Evolutionary conservation across 2,888 invertebrate genomes (phyloP), one percentile per base, ranked within the genome.

Genomic region (Nephrotoma flavescens): DNA sequence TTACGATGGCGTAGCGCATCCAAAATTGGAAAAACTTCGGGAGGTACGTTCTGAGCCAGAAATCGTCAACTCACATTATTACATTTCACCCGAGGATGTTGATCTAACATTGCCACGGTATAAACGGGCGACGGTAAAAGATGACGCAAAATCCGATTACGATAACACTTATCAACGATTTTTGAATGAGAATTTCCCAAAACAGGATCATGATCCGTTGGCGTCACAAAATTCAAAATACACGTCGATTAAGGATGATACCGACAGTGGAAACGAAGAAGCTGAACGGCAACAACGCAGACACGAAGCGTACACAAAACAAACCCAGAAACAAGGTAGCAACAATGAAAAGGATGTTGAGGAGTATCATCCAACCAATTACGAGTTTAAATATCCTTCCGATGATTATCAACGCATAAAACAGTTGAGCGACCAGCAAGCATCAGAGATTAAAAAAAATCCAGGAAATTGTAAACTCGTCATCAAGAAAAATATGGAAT

Each of bases 401-500:
- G 92, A 93, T 89, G 93, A 93, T 87, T 93, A 93, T 87, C 93
- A 93, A 84, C 92, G 93, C 89, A 92, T 94, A 88, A 94, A 94
- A 88, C 93, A 94, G 47, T 92, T 93, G 71, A 94, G 94, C 0
- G 94, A 95, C 89, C 92, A 92, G 89, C 93, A 94, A 89, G 93
- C 94, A 0, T 93, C 94, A 52, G 93, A 94, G 91, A 90, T 94
- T 47, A 94, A 94, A 89, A 93, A 93, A 89, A 93, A 94, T 88
- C 93, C 93, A 15, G 94, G 93, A 88, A 94, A 94, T 88, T 96
- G 96, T 88, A 93, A 94, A 89, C 93, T 94, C 89, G 93, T 95
- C 0, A 6, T 44, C 0, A 91, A 93, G 86, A 94, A 93, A 89
- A 94, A 95, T 88, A 89, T 90, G 87, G 88, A 89, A n/a, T 96